Conservation (phyloP, 2,797 vertebrate species). For the Falco novaeseelandiae region DNA sequence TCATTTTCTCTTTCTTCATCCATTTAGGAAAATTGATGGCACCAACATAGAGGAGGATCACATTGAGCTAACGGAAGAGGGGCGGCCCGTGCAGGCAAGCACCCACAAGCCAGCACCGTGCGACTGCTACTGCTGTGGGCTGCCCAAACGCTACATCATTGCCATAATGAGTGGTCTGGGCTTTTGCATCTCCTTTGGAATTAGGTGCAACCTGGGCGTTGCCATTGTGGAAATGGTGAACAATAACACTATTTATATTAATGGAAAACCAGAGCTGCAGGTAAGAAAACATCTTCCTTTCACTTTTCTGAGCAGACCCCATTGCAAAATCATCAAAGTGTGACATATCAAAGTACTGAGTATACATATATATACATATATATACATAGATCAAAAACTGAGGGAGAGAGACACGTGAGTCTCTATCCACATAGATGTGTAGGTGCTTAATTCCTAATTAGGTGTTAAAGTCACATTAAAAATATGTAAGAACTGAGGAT, state of each 20-base stretch:
- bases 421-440: background rate
- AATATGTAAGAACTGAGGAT: background rate
- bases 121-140: slow-evolving; percentile 88
- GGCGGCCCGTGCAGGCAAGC: slow-evolving; percentile 77
- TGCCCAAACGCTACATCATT: slow-evolving; percentile 96
- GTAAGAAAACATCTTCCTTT: slow-evolving; percentile 61
- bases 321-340: fast-evolving
- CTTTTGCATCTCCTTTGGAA: slow-evolving; percentile 99
- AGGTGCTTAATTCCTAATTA: background rate
- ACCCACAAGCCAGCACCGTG: slow-evolving; percentile 67
- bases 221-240: slow-evolving; percentile 99
- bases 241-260: slow-evolving; percentile 92
- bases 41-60: slow-evolving; percentile 81
- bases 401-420: fast-evolving
- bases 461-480: background rate
- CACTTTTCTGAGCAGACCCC: background rate
- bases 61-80: slow-evolving; percentile 91
- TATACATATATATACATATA: no score
- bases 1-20: background rate
- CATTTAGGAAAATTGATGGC: slow-evolving; percentile 88
- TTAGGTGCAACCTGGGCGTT: slow-evolving; percentile 96
- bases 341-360: fast-evolving
- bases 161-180: slow-evolving; percentile 96
- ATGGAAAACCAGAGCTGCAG: slow-evolving; percentile 91
- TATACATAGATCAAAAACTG: fast-evolving